Evolutionary conservation across 2,797 vertebrate genomes (phyloP).

Genomic region (Chelon auratus): DNA sequence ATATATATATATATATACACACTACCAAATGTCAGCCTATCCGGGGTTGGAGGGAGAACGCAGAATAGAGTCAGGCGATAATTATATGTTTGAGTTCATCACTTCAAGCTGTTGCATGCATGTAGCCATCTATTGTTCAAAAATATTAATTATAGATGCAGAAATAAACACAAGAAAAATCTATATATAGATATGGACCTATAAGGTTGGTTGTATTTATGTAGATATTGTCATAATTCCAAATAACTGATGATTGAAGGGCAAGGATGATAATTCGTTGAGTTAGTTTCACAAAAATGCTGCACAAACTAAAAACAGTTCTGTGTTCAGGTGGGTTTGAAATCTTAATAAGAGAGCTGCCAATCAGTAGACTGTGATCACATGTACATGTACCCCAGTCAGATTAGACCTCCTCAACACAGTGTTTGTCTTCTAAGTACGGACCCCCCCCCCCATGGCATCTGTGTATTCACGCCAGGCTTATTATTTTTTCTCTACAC

Average conservation of each 20-base stretch:
- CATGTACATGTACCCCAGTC: constrained; percentile 1
- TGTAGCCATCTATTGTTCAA: not conserved
- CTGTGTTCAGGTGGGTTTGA: not conserved
- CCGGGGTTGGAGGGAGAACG: too few relatives aligned
- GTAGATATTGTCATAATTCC: not conserved
- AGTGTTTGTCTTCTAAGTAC: not conserved
- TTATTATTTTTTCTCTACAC: constrained; percentile 49
- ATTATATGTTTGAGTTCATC: not conserved
- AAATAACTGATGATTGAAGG: not conserved
- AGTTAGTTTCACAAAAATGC: not conserved
- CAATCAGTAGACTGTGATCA: not conserved
- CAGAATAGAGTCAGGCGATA: not conserved
- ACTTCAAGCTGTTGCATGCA: not conserved
- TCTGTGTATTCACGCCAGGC: constrained; percentile 34
- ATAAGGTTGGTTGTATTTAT: not conserved
- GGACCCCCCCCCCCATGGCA: constrained; percentile 25
- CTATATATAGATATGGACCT: not conserved
- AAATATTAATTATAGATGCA: not conserved
- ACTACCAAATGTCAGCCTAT: too few relatives aligned
- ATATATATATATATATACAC: too few relatives aligned
- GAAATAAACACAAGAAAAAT: too few relatives aligned
- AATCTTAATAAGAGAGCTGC: constrained; percentile 7
- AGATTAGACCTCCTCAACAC: constrained; percentile 7
- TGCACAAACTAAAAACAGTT: not conserved
- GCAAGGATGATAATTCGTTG: not conserved